These are phyloP conservation scores for Andrena hattorfiana DNA, from an alignment of 2,888 invertebrate genomes.

Conservation along the genomic window DNA sequence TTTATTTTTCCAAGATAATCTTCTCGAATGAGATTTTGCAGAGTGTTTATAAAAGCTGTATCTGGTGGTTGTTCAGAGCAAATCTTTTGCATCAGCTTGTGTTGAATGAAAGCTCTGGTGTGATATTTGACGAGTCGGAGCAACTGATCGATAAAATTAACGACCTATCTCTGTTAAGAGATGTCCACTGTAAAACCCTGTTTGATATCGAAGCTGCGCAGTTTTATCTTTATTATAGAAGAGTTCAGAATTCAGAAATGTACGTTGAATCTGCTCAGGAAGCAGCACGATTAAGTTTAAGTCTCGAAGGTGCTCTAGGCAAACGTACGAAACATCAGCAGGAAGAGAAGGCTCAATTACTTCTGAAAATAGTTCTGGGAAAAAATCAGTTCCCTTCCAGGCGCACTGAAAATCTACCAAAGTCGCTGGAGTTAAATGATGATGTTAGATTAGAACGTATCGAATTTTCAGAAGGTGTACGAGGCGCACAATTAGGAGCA, in stretches of 20 bases:
- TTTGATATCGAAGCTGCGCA: conserved; percentile 88
- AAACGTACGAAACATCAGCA: conserved; percentile 96
- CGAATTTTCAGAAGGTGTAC: conserved; percentile 88
- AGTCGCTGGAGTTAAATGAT: conserved; percentile 92
- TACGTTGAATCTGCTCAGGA: conserved; percentile 89
- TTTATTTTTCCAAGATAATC: conserved; percentile 84
- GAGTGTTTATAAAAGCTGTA: conserved; percentile 86
- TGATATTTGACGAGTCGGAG: conserved; percentile 88
- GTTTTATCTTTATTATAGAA: conserved; percentile 91
- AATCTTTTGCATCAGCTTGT: conserved; percentile 91
- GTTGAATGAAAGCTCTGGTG: conserved; percentile 91
- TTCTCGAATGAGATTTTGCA: conserved; percentile 81
- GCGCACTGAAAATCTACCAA: conserved; percentile 86
- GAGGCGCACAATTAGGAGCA: conserved; percentile 87
- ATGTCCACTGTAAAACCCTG: conserved; percentile 79
- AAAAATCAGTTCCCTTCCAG: conserved; percentile 84
- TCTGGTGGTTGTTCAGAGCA: conserved; percentile 89
- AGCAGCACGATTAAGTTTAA: conserved; percentile 89
- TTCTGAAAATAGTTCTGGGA: conserved; percentile 88
- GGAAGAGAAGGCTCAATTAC: conserved; percentile 93
- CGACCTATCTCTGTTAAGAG: conserved; percentile 51
- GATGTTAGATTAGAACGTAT: conserved; percentile 94
- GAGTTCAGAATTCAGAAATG: conserved; percentile 90
- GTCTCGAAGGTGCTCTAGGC: conserved; percentile 92
- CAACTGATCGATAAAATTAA: conserved; percentile 84